Percentiles rank a stretch among this genome's conserved stretches.
These are phyloP conservation scores for Amphimedon queenslandica DNA, from an alignment of 37 sponge, comb jelly and placozoan genomes.

Conservation along the genomic window DNA sequence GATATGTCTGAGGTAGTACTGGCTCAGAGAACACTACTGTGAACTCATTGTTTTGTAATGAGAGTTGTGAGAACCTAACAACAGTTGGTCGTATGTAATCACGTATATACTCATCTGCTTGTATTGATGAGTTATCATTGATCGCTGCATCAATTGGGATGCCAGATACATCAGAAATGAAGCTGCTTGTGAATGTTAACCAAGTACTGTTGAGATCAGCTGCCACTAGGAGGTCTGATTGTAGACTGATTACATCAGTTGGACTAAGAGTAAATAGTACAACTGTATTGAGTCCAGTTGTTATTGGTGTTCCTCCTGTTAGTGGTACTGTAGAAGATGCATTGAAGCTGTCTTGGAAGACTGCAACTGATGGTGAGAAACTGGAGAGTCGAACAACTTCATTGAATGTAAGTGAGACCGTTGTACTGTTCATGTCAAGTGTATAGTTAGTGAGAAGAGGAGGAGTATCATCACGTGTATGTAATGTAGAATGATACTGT, in stretches of 20 bases:
- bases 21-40: slow-evolving; percentile 76
- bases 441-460: slow-evolving; percentile 54
- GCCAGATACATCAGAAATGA: slow-evolving; percentile 56
- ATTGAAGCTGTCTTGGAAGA: slow-evolving; percentile 33
- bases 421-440: slow-evolving; percentile 52
- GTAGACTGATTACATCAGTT: slow-evolving; percentile 53
- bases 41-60: slow-evolving; percentile 53
- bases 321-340: slow-evolving; percentile 22
- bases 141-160: slow-evolving; percentile 24
- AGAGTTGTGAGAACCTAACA: slow-evolving; percentile 44
- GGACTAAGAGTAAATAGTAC: slow-evolving; percentile 27
- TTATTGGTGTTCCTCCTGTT: slow-evolving; percentile 27
- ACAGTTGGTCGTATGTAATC: slow-evolving; percentile 60
- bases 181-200: slow-evolving; percentile 34
- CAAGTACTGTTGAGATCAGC: slow-evolving; percentile 52
- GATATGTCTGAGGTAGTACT: slow-evolving; percentile 34
- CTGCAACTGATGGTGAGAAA: slow-evolving; percentile 33
- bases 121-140: slow-evolving; percentile 47
- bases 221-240: slow-evolving; percentile 71
- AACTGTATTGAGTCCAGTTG: slow-evolving; percentile 21
- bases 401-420: slow-evolving; percentile 62
- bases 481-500: slow-evolving; percentile 6
- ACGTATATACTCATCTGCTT: slow-evolving; percentile 30
- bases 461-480: slow-evolving; percentile 43
- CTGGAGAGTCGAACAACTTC: slow-evolving; percentile 59